Conservation (phyloP, 2,888 invertebrate genomes). For the Scaeva pyrastri region DNA sequence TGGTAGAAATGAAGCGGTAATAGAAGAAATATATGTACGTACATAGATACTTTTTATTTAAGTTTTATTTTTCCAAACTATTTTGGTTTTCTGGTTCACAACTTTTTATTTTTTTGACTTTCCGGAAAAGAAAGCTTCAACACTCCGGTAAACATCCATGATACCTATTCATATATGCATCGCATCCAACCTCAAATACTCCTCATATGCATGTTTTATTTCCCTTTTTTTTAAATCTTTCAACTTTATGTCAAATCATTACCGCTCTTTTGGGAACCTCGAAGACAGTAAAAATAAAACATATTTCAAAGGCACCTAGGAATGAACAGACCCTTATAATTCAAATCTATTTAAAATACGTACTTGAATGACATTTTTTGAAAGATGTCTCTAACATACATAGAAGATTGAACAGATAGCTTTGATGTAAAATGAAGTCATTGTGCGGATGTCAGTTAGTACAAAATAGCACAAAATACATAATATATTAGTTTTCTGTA, state of each 20-base stretch:
- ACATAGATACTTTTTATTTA: no score
- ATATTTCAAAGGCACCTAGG: background rate
- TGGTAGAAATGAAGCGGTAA: no score
- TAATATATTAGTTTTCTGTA: conserved; percentile 3
- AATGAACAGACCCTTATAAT: background rate
- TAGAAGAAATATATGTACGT: no score
- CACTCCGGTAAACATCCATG: no score
- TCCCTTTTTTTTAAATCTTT: no score
- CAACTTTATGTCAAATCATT: background rate
- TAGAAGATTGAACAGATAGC: conserved; percentile 25
- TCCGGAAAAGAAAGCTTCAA: no score
- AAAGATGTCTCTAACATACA: conserved; percentile 19
- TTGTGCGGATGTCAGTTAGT: conserved; percentile 16
- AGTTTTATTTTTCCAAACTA: no score
- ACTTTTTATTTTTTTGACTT: no score
- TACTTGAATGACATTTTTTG: conserved; percentile 29
- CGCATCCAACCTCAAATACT: no score
- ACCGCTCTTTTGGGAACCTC: background rate
- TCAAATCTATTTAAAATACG: background rate
- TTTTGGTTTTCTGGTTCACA: no score
- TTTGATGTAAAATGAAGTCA: background rate
- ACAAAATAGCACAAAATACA: background rate
- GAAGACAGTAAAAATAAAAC: background rate
- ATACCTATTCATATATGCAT: no score
- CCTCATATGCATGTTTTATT: no score